phyloP scores from a whole-genome alignment of 1,140 invertebrate species.

The Alviniconcha marisindica region DNA sequence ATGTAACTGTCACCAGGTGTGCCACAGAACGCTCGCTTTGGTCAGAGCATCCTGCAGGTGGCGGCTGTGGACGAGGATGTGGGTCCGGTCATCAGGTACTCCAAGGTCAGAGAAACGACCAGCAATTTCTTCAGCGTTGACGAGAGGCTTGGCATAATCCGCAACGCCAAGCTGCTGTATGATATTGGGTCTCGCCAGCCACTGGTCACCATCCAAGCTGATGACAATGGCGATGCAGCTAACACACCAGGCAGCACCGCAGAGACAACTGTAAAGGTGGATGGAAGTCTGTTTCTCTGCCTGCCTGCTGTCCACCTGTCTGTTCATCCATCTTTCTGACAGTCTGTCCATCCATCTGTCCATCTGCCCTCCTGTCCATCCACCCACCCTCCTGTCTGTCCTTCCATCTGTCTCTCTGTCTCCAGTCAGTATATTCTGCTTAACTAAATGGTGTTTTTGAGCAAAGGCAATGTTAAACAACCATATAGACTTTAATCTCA shows the following conservation, averaged over 20 bases:
- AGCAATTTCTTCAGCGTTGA: constrained; percentile 49
- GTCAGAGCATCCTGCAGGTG: constrained; percentile 59
- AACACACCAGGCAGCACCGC: neutral
- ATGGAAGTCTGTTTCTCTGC: neutral
- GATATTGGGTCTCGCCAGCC: constrained; percentile 13
- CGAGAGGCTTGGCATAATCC: constrained; percentile 44
- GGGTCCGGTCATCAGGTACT: constrained; percentile 13
- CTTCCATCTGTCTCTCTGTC: too few relatives aligned
- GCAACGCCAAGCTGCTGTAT: constrained; percentile 50
- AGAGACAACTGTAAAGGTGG: neutral
- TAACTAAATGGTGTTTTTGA: too few relatives aligned
- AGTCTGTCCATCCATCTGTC: too few relatives aligned
- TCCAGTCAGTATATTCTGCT: too few relatives aligned
- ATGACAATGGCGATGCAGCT: constrained; percentile 44
- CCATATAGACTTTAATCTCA: too few relatives aligned
- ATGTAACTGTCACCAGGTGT: constrained; percentile 59
- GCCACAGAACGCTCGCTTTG: constrained; percentile 52
- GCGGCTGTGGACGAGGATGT: constrained; percentile 53
- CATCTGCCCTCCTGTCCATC: too few relatives aligned
- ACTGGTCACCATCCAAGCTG: constrained; percentile 38
- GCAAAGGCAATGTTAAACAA: too few relatives aligned
- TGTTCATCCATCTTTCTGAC: too few relatives aligned
- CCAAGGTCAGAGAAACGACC: constrained; percentile 25
- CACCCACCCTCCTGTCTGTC: too few relatives aligned
- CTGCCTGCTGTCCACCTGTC: too few relatives aligned